These are phyloP conservation scores for Sarcophaga rosellei DNA, from an alignment of 2,888 invertebrate species.

Conservation along the genomic window DNA sequence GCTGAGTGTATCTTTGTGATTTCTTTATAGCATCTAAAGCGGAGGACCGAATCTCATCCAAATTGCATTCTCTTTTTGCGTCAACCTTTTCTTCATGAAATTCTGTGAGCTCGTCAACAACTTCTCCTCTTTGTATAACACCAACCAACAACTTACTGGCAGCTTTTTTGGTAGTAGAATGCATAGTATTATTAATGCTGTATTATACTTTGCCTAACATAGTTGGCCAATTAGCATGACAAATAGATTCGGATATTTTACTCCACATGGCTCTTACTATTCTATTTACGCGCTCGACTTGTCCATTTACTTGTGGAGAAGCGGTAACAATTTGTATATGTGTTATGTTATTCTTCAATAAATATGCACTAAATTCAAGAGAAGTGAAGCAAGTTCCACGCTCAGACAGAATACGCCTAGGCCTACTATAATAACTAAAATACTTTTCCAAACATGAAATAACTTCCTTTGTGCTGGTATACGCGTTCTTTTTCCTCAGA, in stretches of 20 bases:
- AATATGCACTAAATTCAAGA: constrained; percentile 22
- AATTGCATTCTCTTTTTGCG: too few species aligned
- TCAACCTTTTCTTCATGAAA: not conserved
- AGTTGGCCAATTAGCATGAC: constrained; percentile 32
- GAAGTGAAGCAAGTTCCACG: constrained; percentile 41
- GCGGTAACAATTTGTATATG: constrained; percentile 5
- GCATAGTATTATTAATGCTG: constrained; percentile 55
- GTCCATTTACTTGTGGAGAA: constrained; percentile 38
- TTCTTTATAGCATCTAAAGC: too few species aligned
- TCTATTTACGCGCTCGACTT: constrained; percentile 57
- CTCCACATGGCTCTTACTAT: constrained; percentile 39
- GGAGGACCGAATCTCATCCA: too few species aligned
- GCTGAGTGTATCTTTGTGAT: too few species aligned
- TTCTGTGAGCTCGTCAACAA: constrained; percentile 38
- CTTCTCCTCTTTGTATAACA: constrained; percentile 40
- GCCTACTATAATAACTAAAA: too few species aligned
- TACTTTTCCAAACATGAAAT: too few species aligned
- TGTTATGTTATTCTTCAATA: constrained; percentile 25
- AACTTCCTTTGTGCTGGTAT: too few species aligned
- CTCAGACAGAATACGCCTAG: not conserved
- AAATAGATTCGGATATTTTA: constrained; percentile 45
- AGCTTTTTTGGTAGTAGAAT: constrained; percentile 35
- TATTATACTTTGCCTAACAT: constrained; percentile 54
- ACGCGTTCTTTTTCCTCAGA: too few species aligned
- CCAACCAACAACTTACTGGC: constrained; percentile 58